Evolutionary conservation across 2,113 vertebrate species (phyloP), one percentile per base, ranked within the genome.

Genomic region (cattle (Bos taurus)): DNA sequence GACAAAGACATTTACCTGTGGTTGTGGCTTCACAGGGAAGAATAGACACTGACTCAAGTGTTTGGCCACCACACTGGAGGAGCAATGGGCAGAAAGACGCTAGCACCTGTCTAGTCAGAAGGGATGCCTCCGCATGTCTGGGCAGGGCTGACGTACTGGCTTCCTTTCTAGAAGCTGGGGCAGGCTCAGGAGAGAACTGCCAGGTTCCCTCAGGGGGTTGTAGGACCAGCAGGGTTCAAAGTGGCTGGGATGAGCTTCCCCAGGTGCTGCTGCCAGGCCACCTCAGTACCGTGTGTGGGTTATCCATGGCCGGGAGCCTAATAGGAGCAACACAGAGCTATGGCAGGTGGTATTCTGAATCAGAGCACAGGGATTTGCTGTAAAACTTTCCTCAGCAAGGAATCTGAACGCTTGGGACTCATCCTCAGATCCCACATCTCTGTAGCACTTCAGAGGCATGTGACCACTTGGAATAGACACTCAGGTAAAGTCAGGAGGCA

Each of bases 1-100:
- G 43, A 60, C 88, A 59, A 90, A 90, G 77, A 46, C 1, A 1
- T 26, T 77, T 83, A 36, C 17, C 48, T 40, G 40, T 19, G 40
- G 6, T 25, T 46, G 40, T 50, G 71, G 21, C 15, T 77, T 57
- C 13, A 28, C 26, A 28, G 56, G 74, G 40, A n/a, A 26, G 21
- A 6, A 30, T 56, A 25, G 19, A n/a, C 21, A 3, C 15, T 14
- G 33, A 25, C 36, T 67, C 56, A 14, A n/a, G 9, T n/a, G 9
- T 74, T 81, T 71, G 14, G 28, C 36, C 9, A 15, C 13, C 23
- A 14, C 5, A 1, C 0, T 50, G 74, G 54, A 88, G 21, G 6
- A 33, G 19, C 28, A 26, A 3, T 1, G 1, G 15, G 36, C 28
- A 25, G 91, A 62, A 64, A 26, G 15, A 36, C 0, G 1, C 77